These are phyloP conservation scores for Tetraneura akinire DNA, from an alignment of 1,140 invertebrate genomes.

Conservation along the genomic window DNA sequence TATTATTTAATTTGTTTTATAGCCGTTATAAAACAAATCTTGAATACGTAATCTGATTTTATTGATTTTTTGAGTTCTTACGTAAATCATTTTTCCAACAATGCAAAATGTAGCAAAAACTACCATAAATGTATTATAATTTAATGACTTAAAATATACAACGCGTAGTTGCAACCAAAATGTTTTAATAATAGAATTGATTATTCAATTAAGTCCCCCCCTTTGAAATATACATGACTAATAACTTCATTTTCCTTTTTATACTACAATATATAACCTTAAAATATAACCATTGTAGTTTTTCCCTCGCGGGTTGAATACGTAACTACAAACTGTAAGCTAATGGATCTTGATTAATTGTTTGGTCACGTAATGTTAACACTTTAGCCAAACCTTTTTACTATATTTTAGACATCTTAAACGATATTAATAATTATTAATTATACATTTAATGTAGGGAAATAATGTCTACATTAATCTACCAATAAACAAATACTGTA, in stretches of 20 bases:
- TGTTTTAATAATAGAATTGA: slow-evolving; percentile 38
- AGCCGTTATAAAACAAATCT: too few species aligned
- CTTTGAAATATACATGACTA: slow-evolving; percentile 36
- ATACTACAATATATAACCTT: not conserved
- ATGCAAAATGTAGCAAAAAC: not conserved
- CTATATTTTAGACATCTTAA: not conserved
- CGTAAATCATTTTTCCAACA: not conserved
- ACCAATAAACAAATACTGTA: slow-evolving; percentile 13
- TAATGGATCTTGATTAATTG: slow-evolving; percentile 43
- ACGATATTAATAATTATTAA: not conserved
- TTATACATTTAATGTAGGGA: not conserved
- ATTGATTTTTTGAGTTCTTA: too few species aligned
- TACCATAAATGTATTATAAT: not conserved
- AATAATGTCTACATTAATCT: not conserved
- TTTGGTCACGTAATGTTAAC: slow-evolving; percentile 29
- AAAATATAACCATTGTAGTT: slow-evolving; percentile 31
- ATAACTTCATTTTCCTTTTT: slow-evolving; percentile 37
- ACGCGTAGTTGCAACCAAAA: not conserved
- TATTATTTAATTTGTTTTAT: too few species aligned
- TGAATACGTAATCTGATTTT: too few species aligned
- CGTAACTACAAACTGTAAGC: slow-evolving; percentile 27
- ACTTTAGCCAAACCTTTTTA: slow-evolving; percentile 17
- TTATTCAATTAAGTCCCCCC: slow-evolving; percentile 35
- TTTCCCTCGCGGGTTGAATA: slow-evolving; percentile 29
- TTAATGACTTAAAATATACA: not conserved